Percentiles rank a stretch among this genome's conserved stretches.
Conservation (phyloP, 1,140 invertebrate species). For the Agrilus planipennis region DNA sequence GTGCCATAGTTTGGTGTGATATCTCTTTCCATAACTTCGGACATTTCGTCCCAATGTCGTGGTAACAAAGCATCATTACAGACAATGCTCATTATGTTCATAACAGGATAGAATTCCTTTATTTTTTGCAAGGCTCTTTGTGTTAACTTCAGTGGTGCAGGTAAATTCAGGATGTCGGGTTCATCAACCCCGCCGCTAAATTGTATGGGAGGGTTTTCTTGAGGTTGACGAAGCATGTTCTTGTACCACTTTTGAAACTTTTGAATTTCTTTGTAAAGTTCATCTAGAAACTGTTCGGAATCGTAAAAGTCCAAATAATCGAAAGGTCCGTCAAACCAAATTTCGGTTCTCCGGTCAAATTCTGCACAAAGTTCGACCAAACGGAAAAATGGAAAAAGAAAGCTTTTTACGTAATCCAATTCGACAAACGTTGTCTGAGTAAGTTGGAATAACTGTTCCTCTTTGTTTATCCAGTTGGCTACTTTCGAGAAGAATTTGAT, state of each 20-base stretch:
- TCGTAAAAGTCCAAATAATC: conserved; percentile 61
- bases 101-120: conserved; percentile 67
- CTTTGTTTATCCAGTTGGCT: conserved; percentile 75
- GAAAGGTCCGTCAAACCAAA: conserved; percentile 87
- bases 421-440: conserved; percentile 58
- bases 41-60: conserved; percentile 87
- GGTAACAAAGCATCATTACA: conserved; percentile 79
- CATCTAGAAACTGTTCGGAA: conserved; percentile 60
- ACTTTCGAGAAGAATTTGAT: conserved; percentile 56
- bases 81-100: conserved; percentile 60
- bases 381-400: conserved; percentile 54
- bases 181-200: conserved; percentile 64
- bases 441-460: conserved; percentile 77
- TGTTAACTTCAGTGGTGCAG: conserved; percentile 65
- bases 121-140: conserved; percentile 57
- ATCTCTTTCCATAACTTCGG: conserved; percentile 66
- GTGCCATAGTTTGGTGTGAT: conserved; percentile 77
- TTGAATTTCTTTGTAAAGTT: conserved; percentile 59
- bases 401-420: conserved; percentile 58
- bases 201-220: conserved; percentile 49
- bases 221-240: conserved; percentile 63
- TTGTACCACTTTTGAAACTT: conserved; percentile 73
- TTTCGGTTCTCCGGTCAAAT: conserved; percentile 70
- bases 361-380: conserved; percentile 49
- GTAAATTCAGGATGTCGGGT: conserved; percentile 59